Evolutionary conservation across 2,888 invertebrate genomes (phyloP), one percentile per base, ranked within the genome.

Genomic region (Nematopogon swammerdamellus): DNA sequence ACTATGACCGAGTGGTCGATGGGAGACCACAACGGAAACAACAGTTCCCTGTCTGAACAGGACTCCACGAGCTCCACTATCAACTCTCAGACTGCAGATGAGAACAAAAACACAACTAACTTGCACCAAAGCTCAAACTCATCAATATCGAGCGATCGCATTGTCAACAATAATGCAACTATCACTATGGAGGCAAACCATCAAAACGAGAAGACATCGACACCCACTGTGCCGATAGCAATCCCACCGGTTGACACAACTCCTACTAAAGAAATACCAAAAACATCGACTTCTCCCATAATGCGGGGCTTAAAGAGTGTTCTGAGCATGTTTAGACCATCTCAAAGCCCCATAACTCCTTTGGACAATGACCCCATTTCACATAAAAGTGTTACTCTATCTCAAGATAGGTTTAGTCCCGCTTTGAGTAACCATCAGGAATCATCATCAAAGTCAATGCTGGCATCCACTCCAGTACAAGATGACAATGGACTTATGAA

Each of bases 211-310:
- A 70, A 63, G 45, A 45, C 68, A 8, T 74, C 71, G 11, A 50
- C 65, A 42, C 68, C 69, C 16, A 74, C 36, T 36, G 36, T 3
- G 73, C 55, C 65, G 70, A 18, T 68, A 67, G 30, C 73, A 76
- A 3, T 73, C 76, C 75, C 77, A 4, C 75, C 76, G 1, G 72
- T 74, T 60, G 72, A 72, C 1, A 73, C 69, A 36, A 74, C 76
- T 19, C 77, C 77, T 11, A 72, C 72, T 2, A 75, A 72, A 52
- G 72, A 74, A 25, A 61, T 67, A 8, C 56, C 61, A 0, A 68
- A 69, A 48, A 56, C 53, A 53, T 68, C 72, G 52, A 67, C 69
- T 18, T 79, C 79, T 30, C 76, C 79, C 0, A 79, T 79, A 19
- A 66, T 79, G 64, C 58, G 79, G 49, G 77, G 79, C 0, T 57